Evolutionary conservation across 2,888 invertebrate species (phyloP).

Genomic region (Eupithecia subumbrata): DNA sequence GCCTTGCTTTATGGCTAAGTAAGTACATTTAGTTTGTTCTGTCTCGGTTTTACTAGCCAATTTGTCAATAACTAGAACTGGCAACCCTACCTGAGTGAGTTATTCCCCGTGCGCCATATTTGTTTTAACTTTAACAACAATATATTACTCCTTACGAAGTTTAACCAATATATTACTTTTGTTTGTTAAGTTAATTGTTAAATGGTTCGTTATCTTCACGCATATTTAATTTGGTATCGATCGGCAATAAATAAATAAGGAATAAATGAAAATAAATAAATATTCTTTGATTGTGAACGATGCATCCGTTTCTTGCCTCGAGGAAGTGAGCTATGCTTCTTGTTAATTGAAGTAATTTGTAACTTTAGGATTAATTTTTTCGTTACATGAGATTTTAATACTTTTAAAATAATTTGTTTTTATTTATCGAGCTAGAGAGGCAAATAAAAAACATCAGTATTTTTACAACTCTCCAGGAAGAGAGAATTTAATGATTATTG

Average conservation of each 20-base stretch:
- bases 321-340: conserved; percentile 44
- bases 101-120: conserved; percentile 64
- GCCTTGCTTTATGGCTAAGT: not conserved
- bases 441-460: not conserved
- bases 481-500: no score
- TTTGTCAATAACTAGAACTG: conserved; percentile 51
- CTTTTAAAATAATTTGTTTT: not conserved
- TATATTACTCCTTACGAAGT: conserved; percentile 40
- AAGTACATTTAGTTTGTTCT: not conserved
- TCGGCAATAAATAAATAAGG: conserved; percentile 62
- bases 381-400: conserved; percentile 5
- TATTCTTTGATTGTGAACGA: conserved; percentile 76
- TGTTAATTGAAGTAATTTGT: conserved; percentile 35
- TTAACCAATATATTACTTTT: conserved; percentile 80
- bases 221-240: conserved; percentile 75
- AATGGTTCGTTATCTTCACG: conserved; percentile 79
- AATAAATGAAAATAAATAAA: conserved; percentile 21
- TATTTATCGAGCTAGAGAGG: not conserved
- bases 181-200: conserved; percentile 85
- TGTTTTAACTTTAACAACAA: conserved; percentile 78
- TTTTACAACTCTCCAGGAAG: no score
- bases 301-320: conserved; percentile 64
- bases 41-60: not conserved
- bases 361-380: conserved; percentile 23
- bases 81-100: conserved; percentile 50